These are phyloP conservation scores for Stenolophus ochropezus DNA, from an alignment of 2,888 invertebrate genomes.

Conservation along the genomic window DNA sequence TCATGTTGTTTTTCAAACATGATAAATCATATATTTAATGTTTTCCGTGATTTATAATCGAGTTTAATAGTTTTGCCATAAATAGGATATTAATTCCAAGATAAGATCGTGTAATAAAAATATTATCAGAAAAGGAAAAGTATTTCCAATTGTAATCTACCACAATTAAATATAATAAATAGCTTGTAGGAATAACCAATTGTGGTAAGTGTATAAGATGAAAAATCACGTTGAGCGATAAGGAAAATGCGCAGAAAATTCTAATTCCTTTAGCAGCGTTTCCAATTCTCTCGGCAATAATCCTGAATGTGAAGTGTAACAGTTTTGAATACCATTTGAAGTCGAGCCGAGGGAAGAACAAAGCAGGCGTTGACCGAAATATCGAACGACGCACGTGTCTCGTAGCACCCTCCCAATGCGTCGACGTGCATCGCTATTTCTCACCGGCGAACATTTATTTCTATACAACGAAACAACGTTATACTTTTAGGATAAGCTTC, in stretches of 20 bases:
- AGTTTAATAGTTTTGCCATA: too few relatives aligned
- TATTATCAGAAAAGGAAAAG: too few relatives aligned
- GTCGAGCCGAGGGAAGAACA: background rate
- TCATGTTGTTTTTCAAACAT: too few relatives aligned
- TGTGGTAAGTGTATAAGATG: too few relatives aligned
- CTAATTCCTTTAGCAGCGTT: background rate
- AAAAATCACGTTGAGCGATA: too few relatives aligned
- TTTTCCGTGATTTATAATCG: too few relatives aligned
- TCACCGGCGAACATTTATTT: constrained; percentile 54
- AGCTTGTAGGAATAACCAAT: too few relatives aligned
- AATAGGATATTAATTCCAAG: too few relatives aligned
- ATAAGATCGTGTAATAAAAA: too few relatives aligned
- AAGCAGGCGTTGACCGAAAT: constrained; percentile 41
- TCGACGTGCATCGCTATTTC: constrained; percentile 40
- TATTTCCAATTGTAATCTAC: too few relatives aligned
- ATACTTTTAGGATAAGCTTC: constrained; percentile 56
- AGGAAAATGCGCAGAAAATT: background rate
- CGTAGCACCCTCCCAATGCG: background rate
- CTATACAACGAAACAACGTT: constrained; percentile 55
- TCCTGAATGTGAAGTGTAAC: background rate
- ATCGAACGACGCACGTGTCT: constrained; percentile 38
- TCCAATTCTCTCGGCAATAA: background rate
- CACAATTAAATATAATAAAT: too few relatives aligned
- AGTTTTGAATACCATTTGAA: constrained; percentile 14
- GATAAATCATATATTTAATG: too few relatives aligned